A percentile compares a stretch with the other conserved stretches of the same genome.
These are phyloP conservation scores for Phrynocephalus versicolor DNA, from an alignment of 2,113 vertebrate species.

Conservation along the genomic window DNA sequence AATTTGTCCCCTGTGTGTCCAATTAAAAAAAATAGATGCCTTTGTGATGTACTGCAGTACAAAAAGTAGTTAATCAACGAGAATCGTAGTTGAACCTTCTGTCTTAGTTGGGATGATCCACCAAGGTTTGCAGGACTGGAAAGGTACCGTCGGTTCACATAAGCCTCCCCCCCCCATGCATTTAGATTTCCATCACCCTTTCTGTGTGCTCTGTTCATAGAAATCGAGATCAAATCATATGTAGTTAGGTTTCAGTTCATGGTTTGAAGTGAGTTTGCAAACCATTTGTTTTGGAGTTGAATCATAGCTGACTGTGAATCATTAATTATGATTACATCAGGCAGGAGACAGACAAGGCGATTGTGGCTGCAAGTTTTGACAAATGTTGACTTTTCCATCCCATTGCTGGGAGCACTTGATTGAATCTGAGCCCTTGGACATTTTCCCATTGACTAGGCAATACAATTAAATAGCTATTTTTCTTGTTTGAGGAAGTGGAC, in stretches of 20 bases:
- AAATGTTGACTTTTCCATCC: neutral
- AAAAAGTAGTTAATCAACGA: neutral
- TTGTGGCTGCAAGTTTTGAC: neutral
- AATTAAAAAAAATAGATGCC: neutral
- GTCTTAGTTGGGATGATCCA: neutral
- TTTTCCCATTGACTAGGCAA: neutral
- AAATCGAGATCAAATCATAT: neutral
- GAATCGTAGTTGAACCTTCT: neutral
- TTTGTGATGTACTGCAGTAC: neutral
- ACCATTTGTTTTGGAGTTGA: neutral
- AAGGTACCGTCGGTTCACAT: neutral
- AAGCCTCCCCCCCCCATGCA: neutral
- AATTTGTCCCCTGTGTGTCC: neutral
- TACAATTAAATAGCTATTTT: neutral
- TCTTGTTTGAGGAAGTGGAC: too few species aligned
- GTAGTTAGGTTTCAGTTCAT: neutral
- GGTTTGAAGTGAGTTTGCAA: neutral
- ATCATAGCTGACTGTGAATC: neutral
- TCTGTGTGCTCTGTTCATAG: neutral
- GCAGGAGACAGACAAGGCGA: neutral
- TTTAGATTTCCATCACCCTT: neutral
- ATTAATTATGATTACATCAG: neutral
- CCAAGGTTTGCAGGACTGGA: neutral
- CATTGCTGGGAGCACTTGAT: neutral
- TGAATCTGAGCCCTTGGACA: neutral